Conservation (phyloP, 2,797 vertebrate genomes). For the Discoglossus pictus region DNA sequence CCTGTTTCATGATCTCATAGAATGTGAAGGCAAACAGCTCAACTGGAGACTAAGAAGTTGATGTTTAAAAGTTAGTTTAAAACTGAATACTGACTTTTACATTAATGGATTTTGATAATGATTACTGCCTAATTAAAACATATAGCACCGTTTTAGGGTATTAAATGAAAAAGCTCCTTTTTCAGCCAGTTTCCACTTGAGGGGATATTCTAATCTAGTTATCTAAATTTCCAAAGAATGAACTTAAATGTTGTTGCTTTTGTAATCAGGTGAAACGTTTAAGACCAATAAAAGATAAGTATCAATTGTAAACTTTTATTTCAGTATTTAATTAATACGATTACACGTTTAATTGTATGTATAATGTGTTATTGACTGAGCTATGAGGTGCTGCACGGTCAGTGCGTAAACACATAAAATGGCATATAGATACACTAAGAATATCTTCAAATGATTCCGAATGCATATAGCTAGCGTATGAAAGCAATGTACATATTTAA, state of each 20-base stretch:
- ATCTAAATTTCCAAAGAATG: neutral
- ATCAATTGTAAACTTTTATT: conserved; percentile 36
- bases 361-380: conserved; percentile 44
- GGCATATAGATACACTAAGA: conserved; percentile 3
- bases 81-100: no score
- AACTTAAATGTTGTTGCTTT: conserved; percentile 17
- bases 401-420: conserved; percentile 31
- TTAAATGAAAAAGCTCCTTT: no score
- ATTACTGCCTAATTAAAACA: no score
- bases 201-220: neutral
- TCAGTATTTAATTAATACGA: conserved; percentile 24
- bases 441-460: neutral
- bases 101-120: no score
- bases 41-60: no score
- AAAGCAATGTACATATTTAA: no score
- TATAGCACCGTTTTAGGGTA: no score
- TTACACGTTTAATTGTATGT: conserved; percentile 40
- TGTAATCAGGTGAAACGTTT: conserved; percentile 17
- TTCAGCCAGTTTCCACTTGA: no score
- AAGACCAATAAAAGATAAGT: conserved; percentile 39
- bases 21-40: no score
- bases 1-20: no score
- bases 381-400: neutral
- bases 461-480: conserved; percentile 8
- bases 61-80: no score